phyloP scores from a whole-genome alignment of 2,797 vertebrate genomes.

The Rousettus madagascariensis region DNA sequence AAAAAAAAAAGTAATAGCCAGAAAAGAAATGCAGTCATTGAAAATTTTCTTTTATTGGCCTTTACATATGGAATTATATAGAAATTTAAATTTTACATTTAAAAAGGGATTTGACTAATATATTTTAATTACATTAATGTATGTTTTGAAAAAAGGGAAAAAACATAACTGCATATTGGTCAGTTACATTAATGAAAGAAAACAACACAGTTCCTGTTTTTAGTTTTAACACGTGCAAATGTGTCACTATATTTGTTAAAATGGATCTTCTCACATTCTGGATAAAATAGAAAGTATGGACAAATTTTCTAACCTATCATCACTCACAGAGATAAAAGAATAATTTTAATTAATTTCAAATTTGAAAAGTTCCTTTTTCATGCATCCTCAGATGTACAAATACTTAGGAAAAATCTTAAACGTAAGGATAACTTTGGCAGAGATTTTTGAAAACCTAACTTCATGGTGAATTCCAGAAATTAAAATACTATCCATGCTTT shows the following conservation, averaged over 20 bases:
- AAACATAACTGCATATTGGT: neutral
- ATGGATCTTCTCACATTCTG: neutral
- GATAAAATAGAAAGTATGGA: neutral
- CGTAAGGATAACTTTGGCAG: neutral
- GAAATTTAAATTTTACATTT: neutral
- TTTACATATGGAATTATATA: neutral
- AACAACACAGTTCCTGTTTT: neutral
- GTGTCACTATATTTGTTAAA: neutral
- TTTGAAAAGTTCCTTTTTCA: neutral
- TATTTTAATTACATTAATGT: neutral
- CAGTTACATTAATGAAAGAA: neutral
- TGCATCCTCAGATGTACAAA: neutral
- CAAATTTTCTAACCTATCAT: neutral
- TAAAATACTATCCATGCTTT: neutral
- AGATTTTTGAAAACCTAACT: neutral
- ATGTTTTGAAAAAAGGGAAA: neutral
- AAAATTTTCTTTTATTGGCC: neutral
- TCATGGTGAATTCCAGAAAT: neutral
- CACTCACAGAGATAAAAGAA: neutral
- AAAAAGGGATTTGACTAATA: neutral
- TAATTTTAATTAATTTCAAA: neutral
- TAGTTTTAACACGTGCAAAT: neutral
- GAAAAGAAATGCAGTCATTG: neutral
- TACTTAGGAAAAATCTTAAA: neutral
- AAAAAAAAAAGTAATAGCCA: neutral